Percentiles rank a stretch among this genome's conserved stretches.
Evolutionary conservation across 2,113 vertebrate genomes (phyloP).

Genomic region (Poecile atricapillus): DNA sequence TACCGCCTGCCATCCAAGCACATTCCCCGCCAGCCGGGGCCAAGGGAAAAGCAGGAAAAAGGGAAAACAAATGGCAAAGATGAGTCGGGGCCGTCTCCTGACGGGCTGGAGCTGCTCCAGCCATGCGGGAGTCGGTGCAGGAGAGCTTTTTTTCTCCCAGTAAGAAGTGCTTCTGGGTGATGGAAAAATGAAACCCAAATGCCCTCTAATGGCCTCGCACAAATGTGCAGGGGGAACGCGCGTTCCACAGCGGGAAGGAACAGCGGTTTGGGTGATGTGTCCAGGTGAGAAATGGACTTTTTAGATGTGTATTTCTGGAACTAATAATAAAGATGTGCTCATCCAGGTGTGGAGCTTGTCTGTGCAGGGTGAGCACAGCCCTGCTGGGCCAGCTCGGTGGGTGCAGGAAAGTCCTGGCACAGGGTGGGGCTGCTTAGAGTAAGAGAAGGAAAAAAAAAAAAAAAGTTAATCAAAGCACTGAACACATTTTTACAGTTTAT

Average conservation of each 20-base stretch:
- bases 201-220: constrained; percentile 47
- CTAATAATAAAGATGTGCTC: constrained; percentile 9
- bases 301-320: not conserved
- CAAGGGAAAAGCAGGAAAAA: not conserved
- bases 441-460: not conserved
- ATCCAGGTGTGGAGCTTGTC: not conserved
- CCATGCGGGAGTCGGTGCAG: not conserved
- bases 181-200: constrained; percentile 16
- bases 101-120: not conserved
- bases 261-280: not conserved
- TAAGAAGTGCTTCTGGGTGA: not conserved
- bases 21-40: not conserved
- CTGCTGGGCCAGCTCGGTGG: not conserved
- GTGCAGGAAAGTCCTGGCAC: not conserved
- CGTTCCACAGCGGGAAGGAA: not conserved
- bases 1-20: not conserved
- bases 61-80: not conserved
- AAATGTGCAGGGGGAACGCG: not conserved
- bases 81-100: not conserved
- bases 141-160: not conserved
- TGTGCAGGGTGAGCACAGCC: not conserved
- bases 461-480: not conserved
- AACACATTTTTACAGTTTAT: not conserved
- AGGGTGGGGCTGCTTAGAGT: not conserved
- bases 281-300: not conserved